Percentiles rank a stretch among this genome's conserved stretches.
Evolutionary conservation across 2,113 vertebrate species (phyloP).

Genomic region (Zapus hudsonius): DNA sequence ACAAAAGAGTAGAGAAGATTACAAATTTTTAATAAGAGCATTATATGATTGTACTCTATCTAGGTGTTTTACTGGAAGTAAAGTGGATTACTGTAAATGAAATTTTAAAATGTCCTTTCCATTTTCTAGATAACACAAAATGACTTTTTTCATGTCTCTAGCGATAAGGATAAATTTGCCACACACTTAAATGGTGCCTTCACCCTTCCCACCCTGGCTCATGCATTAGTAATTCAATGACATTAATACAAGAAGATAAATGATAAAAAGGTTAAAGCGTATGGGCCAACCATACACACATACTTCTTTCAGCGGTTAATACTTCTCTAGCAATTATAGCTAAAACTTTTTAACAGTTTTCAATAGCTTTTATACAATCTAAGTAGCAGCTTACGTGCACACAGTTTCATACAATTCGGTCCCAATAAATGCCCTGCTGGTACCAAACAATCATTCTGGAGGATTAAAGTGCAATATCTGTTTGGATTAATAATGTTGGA

Average conservation of each 20-base stretch:
- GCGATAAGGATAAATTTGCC: constrained; percentile 94
- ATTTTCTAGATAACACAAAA: constrained; percentile 95
- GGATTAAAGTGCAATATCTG: constrained; percentile 89
- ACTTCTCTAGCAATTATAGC: constrained; percentile 92
- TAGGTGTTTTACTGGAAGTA: constrained; percentile 94
- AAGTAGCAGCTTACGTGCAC: constrained; percentile 88
- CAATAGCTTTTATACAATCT: constrained; percentile 88
- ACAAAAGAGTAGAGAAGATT: constrained; percentile 85
- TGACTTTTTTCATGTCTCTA: constrained; percentile 94
- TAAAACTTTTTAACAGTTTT: constrained; percentile 89
- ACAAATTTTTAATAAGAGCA: constrained; percentile 91
- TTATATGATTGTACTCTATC: constrained; percentile 90
- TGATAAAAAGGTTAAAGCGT: constrained; percentile 91
- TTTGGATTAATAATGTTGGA: constrained; percentile 88
- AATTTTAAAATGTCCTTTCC: constrained; percentile 97
- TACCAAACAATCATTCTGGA: constrained; percentile 88
- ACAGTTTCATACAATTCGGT: constrained; percentile 89
- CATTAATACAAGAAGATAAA: constrained; percentile 98
- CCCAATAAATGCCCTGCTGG: constrained; percentile 90
- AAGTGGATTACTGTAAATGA: constrained; percentile 96
- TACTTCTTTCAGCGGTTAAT: constrained; percentile 91
- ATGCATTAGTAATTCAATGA: constrained; percentile 96
- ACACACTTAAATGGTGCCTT: constrained; percentile 92
- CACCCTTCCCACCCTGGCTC: constrained; percentile 85
- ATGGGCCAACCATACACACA: constrained; percentile 88